phyloP scores from a whole-genome alignment of 1,140 invertebrate species.

The Dysdera silvatica region DNA sequence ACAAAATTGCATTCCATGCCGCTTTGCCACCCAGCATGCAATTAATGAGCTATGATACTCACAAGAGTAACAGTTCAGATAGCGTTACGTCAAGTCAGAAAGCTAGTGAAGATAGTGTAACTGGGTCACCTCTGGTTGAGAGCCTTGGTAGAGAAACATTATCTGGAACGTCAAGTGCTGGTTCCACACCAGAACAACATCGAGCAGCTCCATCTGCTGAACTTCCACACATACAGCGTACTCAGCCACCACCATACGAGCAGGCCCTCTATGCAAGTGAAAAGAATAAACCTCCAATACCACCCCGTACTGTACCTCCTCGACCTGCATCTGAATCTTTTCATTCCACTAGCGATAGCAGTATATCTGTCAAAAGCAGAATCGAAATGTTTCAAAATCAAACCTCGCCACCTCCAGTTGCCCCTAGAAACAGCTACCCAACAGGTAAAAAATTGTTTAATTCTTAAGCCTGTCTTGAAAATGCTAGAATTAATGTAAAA shows the following conservation, averaged over 20 bases:
- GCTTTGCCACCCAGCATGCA: slow-evolving; percentile 78
- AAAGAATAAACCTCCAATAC: slow-evolving; percentile 24
- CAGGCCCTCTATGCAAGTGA: slow-evolving; percentile 14
- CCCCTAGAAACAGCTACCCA: slow-evolving; percentile 6
- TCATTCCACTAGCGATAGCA: not conserved
- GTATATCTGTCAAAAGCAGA: slow-evolving; percentile 25
- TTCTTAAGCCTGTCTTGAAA: not conserved
- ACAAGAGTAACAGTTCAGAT: slow-evolving; percentile 26
- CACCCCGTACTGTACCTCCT: slow-evolving; percentile 17
- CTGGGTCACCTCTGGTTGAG: not conserved
- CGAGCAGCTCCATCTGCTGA: not conserved
- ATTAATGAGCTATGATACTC: slow-evolving; percentile 60
- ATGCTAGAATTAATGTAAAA: not conserved
- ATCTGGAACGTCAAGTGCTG: slow-evolving; percentile 22
- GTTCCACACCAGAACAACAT: slow-evolving; percentile 23
- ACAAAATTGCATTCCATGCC: slow-evolving; percentile 90
- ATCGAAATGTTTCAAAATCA: slow-evolving; percentile 30
- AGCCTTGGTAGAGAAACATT: slow-evolving; percentile 14
- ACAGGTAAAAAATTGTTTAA: slow-evolving; percentile 5
- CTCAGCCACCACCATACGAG: slow-evolving; percentile 23
- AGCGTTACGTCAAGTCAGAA: slow-evolving; percentile 21
- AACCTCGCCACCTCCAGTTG: slow-evolving; percentile 1
- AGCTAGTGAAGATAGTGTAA: slow-evolving; percentile 12
- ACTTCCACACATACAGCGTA: not conserved
- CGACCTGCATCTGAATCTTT: slow-evolving; percentile 9